phyloP scores from a whole-genome alignment of 2,797 vertebrate genomes.

The Hydrophis major region DNA sequence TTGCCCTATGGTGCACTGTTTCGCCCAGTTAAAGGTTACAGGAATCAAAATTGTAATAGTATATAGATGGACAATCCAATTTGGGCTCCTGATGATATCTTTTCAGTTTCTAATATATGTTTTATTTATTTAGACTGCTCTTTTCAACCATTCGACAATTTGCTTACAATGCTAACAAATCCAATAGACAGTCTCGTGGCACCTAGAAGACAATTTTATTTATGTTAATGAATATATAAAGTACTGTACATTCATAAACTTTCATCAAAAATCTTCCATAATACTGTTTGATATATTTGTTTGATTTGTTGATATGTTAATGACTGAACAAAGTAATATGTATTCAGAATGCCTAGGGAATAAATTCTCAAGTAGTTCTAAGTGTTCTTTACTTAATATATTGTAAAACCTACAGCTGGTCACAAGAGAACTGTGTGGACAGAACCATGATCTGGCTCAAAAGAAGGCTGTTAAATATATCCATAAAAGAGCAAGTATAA shows the following conservation, averaged over 20 bases:
- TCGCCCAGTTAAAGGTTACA: neutral
- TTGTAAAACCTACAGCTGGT: neutral
- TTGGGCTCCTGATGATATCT: neutral
- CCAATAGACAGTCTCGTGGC: neutral
- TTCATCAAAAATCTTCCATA: neutral
- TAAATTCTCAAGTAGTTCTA: neutral
- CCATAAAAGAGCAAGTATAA: neutral
- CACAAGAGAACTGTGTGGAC: neutral
- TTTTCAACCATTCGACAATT: neutral
- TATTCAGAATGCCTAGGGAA: neutral
- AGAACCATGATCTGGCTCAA: neutral
- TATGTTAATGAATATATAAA: neutral
- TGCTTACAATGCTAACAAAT: neutral
- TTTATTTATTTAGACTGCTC: constrained; percentile 5
- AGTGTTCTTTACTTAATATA: neutral
- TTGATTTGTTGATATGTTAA: neutral
- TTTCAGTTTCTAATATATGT: neutral
- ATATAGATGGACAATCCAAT: neutral
- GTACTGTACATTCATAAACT: neutral
- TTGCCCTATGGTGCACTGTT: neutral
- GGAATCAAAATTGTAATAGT: neutral
- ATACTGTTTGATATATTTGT: neutral
- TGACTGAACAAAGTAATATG: neutral
- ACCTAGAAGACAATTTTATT: neutral
- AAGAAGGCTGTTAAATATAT: neutral